These are phyloP conservation scores for Rhizoglyphus robini DNA, from an alignment of 1,140 invertebrate species.

Conservation along the genomic window DNA sequence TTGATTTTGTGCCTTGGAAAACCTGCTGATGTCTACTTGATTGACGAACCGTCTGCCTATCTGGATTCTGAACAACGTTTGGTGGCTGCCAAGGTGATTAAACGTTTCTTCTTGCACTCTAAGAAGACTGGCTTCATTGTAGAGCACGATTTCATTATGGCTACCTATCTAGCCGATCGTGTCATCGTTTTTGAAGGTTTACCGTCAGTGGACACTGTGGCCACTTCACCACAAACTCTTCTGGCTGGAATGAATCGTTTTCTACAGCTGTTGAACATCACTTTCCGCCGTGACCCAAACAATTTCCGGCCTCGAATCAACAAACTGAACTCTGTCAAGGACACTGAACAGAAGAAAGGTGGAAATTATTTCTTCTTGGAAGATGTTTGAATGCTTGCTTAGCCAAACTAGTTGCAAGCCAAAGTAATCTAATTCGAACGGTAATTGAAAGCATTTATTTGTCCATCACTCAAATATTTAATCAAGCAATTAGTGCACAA, in stretches of 20 bases:
- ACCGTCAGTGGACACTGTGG: conserved; percentile 72
- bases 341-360: conserved; percentile 87
- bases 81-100: conserved; percentile 83
- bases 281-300: conserved; percentile 95
- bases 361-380: conserved; percentile 99
- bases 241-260: conserved; percentile 97
- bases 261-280: conserved; percentile 89
- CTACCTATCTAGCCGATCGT: conserved; percentile 93
- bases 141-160: conserved; percentile 99
- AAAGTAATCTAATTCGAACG: too few relatives aligned
- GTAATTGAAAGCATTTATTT: too few relatives aligned
- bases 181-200: conserved; percentile 96
- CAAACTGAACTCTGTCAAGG: conserved; percentile 91
- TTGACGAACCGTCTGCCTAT: conserved; percentile 98
- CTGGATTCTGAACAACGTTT: conserved; percentile 99
- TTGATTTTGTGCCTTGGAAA: conserved; percentile 90
- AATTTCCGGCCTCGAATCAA: conserved; percentile 97
- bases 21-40: conserved; percentile 95
- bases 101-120: conserved; percentile 86
- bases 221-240: conserved; percentile 81
- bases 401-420: too few relatives aligned
- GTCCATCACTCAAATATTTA: too few relatives aligned
- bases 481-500: too few relatives aligned
- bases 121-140: conserved; percentile 99
- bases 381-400: conserved; percentile 57